Percentiles rank a stretch among this genome's conserved stretches.
phyloP scores from a whole-genome alignment of 2,113 vertebrate genomes.

The Prochilodus magdalenae region DNA sequence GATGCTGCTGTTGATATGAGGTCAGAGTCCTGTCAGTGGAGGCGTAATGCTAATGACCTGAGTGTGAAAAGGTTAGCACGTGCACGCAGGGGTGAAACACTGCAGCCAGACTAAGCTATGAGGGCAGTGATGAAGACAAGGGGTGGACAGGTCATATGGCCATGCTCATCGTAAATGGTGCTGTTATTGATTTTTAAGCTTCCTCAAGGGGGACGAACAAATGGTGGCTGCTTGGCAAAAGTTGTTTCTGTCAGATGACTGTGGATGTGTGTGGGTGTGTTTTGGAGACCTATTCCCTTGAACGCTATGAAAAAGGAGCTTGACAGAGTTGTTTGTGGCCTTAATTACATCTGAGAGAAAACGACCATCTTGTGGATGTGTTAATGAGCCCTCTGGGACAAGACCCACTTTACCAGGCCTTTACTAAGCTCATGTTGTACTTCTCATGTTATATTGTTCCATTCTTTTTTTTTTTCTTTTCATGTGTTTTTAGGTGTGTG shows the following conservation, averaged over 20 bases:
- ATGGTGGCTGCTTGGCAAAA: slow-evolving; percentile 59
- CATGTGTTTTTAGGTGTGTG: neutral
- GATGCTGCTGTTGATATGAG: slow-evolving; percentile 57
- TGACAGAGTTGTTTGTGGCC: slow-evolving; percentile 50
- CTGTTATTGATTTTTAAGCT: slow-evolving; percentile 74
- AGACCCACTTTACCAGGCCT: slow-evolving; percentile 20
- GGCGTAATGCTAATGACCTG: slow-evolving; percentile 68
- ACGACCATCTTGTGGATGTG: slow-evolving; percentile 44
- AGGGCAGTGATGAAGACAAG: slow-evolving; percentile 69
- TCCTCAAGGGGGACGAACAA: slow-evolving; percentile 66
- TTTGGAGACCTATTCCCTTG: slow-evolving; percentile 53
- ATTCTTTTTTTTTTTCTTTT: neutral
- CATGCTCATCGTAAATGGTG: slow-evolving; percentile 73
- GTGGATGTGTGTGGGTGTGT: slow-evolving; percentile 46
- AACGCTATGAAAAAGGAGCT: slow-evolving; percentile 51
- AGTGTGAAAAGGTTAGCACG: slow-evolving; percentile 52
- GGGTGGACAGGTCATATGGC: slow-evolving; percentile 74
- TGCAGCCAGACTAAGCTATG: slow-evolving; percentile 56
- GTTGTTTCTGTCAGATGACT: slow-evolving; percentile 56
- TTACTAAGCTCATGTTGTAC: slow-evolving; percentile 44
- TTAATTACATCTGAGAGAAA: slow-evolving; percentile 63
- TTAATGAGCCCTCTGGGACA: slow-evolving; percentile 51
- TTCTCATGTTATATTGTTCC: neutral
- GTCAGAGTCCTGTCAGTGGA: slow-evolving; percentile 60
- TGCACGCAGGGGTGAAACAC: slow-evolving; percentile 40